Evolutionary conservation across 2,797 vertebrate genomes (phyloP), one percentile per base, ranked within the genome.

Genomic region (Pseudochirops cupreus): DNA sequence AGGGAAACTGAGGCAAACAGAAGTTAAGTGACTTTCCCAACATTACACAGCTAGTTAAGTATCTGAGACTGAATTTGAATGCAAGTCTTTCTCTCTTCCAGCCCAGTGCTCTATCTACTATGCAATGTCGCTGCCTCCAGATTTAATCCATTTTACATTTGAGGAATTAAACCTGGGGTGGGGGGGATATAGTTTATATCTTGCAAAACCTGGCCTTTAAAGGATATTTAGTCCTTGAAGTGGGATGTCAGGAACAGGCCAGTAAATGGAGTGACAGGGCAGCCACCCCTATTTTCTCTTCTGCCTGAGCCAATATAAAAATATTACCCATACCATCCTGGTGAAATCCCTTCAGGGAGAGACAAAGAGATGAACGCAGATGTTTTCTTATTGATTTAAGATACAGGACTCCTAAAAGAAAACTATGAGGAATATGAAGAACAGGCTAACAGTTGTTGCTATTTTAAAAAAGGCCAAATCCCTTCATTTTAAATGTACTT

Each of bases 401-500:
- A 92, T 90, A 46, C 50, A 91, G 95, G 62, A 91, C 92, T 62
- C 91, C 90, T 90, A 92, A 94, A 46, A 82, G 56, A 89, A 89
- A 93, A 24, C 31, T 52, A n/a, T 56, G 59, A 62, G n/a, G 39
- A 55, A 53, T 24, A 14, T 29, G 92, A 95, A 62, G 94, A 93
- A 24, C 57, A 74, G 92, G 91, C 58, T 93, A 82, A 46, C 56
- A 55, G 59, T 14, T 91, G 56, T 14, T 57, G 67, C 93, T 97
- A 58, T 93, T 89, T 97, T 96, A 56, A 94, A 67, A 74, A 96
- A 92, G 91, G 91, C 93, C 93, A 87, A 95, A 95, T 97, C n/a
- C 92, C 94, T 92, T 96, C 94, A 96, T 97, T 97, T 24, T 95
- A 82, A 96, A 96, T 58, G n/a, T 89, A 62, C 93, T 94, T 96